Percentiles rank a stretch among this genome's conserved stretches.
Evolutionary conservation across 2,797 vertebrate genomes (phyloP).

Genomic region (Salmo trutta): DNA sequence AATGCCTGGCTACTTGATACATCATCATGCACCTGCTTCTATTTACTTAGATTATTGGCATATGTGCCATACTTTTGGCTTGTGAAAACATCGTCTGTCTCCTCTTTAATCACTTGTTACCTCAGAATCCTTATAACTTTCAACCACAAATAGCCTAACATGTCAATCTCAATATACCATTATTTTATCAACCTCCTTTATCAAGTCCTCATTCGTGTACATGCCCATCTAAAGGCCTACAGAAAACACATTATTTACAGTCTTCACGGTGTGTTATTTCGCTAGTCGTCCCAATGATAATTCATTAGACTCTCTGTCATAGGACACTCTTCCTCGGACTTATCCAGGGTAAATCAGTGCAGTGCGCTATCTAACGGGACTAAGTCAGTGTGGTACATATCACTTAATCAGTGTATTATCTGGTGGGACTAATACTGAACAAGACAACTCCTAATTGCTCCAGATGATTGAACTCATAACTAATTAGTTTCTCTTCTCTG

Average conservation of each 20-base stretch:
- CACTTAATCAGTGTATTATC: conserved; percentile 20
- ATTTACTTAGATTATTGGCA: neutral
- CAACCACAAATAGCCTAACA: neutral
- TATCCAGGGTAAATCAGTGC: neutral
- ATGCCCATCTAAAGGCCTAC: neutral
- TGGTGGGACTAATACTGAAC: conserved; percentile 51
- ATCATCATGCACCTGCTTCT: neutral
- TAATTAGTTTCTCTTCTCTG: conserved; percentile 47
- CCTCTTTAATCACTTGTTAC: neutral
- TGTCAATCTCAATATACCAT: neutral
- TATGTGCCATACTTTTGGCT: neutral
- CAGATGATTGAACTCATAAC: conserved; percentile 48
- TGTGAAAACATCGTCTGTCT: neutral
- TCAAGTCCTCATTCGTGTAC: neutral
- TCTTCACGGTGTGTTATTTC: too few relatives aligned
- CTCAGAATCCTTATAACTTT: neutral
- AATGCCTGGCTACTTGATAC: neutral
- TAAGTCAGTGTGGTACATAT: too few relatives aligned
- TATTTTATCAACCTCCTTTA: neutral
- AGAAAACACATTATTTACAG: too few relatives aligned
- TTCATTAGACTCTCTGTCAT: too few relatives aligned
- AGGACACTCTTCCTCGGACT: neutral
- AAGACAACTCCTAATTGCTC: conserved; percentile 51
- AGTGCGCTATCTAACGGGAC: too few relatives aligned
- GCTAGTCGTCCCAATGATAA: too few relatives aligned